A percentile compares a stretch with the other conserved stretches of the same genome.
These are phyloP conservation scores for Chroicocephalus ridibundus DNA, from an alignment of 2,113 vertebrate genomes.

Conservation along the genomic window DNA sequence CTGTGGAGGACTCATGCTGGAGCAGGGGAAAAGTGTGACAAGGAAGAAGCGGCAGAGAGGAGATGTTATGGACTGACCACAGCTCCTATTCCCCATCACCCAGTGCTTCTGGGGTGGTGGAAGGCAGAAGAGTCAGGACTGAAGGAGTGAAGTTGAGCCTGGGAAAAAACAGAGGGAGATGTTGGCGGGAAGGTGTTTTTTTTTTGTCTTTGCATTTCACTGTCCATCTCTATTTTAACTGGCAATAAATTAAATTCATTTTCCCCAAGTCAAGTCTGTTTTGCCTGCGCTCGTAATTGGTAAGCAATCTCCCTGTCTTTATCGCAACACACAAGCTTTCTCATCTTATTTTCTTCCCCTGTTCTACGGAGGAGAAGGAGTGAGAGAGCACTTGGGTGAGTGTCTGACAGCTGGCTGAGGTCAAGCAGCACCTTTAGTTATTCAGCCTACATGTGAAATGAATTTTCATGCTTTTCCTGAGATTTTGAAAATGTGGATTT, in stretches of 20 bases:
- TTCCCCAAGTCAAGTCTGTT: not conserved
- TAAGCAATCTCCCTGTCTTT: not conserved
- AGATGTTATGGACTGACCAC: rapidly evolving
- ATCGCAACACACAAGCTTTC: not conserved
- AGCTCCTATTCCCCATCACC: not conserved
- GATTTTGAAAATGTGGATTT: not conserved
- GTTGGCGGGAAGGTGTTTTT: not conserved
- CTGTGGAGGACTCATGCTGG: not conserved
- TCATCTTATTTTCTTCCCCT: not conserved
- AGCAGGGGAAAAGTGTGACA: not conserved
- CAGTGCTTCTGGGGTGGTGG: not conserved
- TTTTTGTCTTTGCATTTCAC: not conserved
- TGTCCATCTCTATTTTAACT: not conserved
- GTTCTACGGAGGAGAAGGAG: not conserved
- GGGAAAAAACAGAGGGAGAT: rapidly evolving
- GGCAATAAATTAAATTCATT: not conserved
- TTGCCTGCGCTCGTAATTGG: not conserved
- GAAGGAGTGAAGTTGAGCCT: not conserved
- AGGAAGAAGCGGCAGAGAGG: not conserved
- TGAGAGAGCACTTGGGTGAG: not conserved
- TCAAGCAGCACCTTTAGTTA: not conserved
- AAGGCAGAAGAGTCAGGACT: not conserved
- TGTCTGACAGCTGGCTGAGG: not conserved
- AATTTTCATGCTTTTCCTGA: not conserved
- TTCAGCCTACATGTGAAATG: not conserved